phyloP scores from a whole-genome alignment of 2,797 vertebrate species.

The Ispidina lecontei region DNA sequence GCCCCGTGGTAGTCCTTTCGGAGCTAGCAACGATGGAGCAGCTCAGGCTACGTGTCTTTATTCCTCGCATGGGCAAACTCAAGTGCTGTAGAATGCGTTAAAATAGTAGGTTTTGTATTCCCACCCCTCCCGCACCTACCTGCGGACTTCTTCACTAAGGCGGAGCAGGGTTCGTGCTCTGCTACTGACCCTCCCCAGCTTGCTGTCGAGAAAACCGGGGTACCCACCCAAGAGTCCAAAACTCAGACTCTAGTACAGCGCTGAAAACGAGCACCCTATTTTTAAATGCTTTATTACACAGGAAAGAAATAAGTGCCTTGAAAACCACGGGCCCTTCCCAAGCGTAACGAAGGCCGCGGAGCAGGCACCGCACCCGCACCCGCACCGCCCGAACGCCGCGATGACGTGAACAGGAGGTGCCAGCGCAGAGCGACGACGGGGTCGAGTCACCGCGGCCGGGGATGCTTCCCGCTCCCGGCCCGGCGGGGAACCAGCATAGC shows the following conservation, averaged over 20 bases:
- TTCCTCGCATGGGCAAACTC: too few species aligned
- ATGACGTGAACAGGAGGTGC: too few species aligned
- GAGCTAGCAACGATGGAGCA: not conserved
- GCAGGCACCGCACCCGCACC: not conserved
- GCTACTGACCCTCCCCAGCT: too few species aligned
- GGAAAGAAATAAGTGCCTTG: not conserved
- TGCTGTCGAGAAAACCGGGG: not conserved
- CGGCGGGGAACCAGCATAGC: accelerated
- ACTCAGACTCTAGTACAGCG: accelerated
- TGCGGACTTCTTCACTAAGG: too few species aligned
- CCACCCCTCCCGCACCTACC: too few species aligned
- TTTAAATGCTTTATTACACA: accelerated
- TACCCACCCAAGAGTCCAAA: accelerated
- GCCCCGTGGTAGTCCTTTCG: not conserved
- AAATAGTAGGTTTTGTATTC: not conserved
- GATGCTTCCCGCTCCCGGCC: not conserved
- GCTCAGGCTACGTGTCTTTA: not conserved
- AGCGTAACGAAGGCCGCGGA: accelerated
- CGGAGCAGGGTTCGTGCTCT: not conserved
- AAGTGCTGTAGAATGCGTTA: not conserved
- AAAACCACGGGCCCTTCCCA: not conserved
- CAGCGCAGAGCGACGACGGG: not conserved
- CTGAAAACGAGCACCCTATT: accelerated
- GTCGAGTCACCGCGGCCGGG: too few species aligned
- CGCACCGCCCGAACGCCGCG: not conserved